Percentiles rank a stretch among this genome's conserved stretches.
Evolutionary conservation across 2,113 vertebrate genomes (phyloP).

Genomic region (Tetrao urogallus): DNA sequence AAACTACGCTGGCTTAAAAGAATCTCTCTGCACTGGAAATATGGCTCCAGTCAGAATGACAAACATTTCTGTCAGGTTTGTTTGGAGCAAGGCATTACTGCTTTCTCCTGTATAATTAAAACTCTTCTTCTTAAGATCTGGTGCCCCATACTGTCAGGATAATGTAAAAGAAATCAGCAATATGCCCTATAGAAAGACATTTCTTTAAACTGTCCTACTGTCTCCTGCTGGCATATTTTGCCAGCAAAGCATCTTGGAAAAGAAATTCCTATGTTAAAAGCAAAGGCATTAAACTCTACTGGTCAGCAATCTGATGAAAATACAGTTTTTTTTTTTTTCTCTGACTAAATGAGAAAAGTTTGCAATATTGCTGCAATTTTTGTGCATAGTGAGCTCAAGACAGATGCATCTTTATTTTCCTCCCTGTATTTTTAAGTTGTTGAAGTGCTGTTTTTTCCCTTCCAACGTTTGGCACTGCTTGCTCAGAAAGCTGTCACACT

Average conservation of each 20-base stretch:
- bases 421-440: background rate
- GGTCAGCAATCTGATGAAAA: slow-evolving; percentile 2
- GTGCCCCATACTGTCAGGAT: background rate
- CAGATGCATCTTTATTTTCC: background rate
- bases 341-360: background rate
- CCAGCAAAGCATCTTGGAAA: background rate
- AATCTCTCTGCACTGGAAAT: background rate
- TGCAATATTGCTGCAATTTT: background rate
- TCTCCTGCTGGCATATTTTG: background rate
- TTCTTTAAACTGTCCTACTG: background rate
- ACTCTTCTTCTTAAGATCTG: background rate
- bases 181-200: background rate
- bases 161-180: background rate
- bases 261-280: background rate
- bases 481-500: background rate
- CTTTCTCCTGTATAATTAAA: slow-evolving; percentile 28
- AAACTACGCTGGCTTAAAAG: background rate
- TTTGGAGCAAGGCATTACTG: background rate
- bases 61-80: background rate
- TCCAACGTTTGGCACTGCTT: background rate
- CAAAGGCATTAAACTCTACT: background rate
- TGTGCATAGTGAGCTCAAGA: background rate
- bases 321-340: rapidly evolving
- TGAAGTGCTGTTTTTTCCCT: background rate
- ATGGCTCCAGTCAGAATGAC: background rate